phyloP scores from a whole-genome alignment of 2,888 invertebrate genomes.

The Sinelater perroti region DNA sequence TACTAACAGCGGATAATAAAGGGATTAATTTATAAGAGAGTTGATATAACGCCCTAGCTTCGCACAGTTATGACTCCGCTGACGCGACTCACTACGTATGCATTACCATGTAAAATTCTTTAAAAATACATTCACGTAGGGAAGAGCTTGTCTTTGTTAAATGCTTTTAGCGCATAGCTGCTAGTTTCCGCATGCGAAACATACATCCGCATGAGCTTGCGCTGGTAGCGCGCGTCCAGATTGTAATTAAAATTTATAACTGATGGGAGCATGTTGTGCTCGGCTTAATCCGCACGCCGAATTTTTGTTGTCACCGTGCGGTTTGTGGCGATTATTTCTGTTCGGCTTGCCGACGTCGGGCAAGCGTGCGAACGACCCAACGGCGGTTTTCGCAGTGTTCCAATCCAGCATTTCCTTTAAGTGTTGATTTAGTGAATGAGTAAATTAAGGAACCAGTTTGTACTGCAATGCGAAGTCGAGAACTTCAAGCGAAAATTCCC shows the following conservation, averaged over 20 bases:
- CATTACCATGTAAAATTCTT: constrained; percentile 23
- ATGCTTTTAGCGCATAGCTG: constrained; percentile 7
- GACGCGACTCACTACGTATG: constrained; percentile 31
- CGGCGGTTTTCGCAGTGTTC: not conserved
- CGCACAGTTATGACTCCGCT: constrained; percentile 21
- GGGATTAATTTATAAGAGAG: constrained; percentile 34
- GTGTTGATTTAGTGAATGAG: not conserved
- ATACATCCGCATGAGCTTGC: not conserved
- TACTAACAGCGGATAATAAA: constrained; percentile 29
- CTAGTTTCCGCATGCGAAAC: not conserved
- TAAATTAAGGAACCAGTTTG: not conserved
- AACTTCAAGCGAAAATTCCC: not conserved
- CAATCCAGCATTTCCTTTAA: not conserved
- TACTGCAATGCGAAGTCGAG: not conserved
- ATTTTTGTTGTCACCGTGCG: not conserved
- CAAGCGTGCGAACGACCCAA: not conserved
- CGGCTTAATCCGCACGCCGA: constrained; percentile 3
- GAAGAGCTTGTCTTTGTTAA: constrained; percentile 23
- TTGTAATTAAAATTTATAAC: constrained; percentile 28
- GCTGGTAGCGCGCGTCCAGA: constrained; percentile 3
- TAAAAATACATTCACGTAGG: constrained; percentile 22
- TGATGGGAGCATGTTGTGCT: constrained; percentile 18
- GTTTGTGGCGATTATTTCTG: not conserved
- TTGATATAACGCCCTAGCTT: constrained; percentile 21
- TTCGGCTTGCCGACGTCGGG: not conserved